These are phyloP conservation scores for Limnephilus lunatus DNA, from an alignment of 2,888 invertebrate genomes.

Conservation along the genomic window DNA sequence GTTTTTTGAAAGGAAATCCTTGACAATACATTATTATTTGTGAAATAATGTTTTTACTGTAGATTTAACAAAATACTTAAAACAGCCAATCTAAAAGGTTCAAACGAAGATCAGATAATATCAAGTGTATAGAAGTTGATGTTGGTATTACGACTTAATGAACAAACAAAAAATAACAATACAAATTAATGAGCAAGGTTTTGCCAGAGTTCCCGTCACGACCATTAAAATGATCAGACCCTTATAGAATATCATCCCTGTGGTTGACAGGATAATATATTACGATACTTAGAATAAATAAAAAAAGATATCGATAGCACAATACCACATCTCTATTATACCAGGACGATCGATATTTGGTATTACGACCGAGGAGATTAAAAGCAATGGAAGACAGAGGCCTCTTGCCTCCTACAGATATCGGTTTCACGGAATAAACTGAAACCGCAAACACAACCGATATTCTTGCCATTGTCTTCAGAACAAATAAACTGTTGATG, in stretches of 20 bases:
- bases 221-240: background rate
- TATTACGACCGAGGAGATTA: background rate
- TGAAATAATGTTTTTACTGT: background rate
- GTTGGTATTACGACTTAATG: no score
- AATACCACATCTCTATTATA: background rate
- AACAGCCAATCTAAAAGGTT: no score
- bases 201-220: background rate
- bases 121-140: no score
- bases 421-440: background rate
- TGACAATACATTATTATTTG: background rate
- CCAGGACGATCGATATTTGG: background rate
- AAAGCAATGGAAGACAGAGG: background rate
- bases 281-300: background rate
- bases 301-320: background rate
- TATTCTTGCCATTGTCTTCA: background rate
- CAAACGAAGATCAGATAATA: no score
- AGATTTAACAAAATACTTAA: no score
- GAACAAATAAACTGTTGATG: background rate
- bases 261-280: background rate
- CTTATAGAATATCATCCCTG: background rate
- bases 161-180: no score
- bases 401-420: background rate
- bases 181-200: background rate
- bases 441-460: background rate
- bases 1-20: background rate